These are phyloP conservation scores for Argya squamiceps DNA, from an alignment of 2,797 vertebrate species.

Conservation along the genomic window DNA sequence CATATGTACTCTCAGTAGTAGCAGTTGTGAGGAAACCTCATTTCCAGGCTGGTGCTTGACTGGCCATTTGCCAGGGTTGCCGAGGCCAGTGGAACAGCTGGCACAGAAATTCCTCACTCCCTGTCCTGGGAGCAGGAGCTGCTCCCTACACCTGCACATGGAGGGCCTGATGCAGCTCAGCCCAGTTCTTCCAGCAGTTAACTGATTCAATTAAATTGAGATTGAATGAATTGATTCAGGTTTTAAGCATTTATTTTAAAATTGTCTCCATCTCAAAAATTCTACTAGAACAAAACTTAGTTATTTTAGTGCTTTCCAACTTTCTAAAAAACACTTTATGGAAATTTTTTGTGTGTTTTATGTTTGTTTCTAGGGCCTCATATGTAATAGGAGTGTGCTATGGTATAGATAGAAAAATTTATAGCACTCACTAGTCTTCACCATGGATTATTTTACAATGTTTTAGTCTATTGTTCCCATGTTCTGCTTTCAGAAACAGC, in stretches of 20 bases:
- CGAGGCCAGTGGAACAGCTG: not conserved
- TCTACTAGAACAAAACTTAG: not conserved
- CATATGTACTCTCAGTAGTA: fast-evolving
- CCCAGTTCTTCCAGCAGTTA: not conserved
- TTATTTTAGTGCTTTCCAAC: not conserved
- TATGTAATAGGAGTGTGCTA: not conserved
- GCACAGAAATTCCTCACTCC: not conserved
- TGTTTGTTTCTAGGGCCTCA: not conserved
- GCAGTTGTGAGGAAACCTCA: not conserved
- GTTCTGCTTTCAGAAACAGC: not conserved
- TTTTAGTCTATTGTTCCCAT: not conserved
- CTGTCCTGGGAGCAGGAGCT: not conserved
- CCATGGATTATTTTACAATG: not conserved
- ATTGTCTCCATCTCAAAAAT: not conserved
- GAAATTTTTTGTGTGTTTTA: not conserved
- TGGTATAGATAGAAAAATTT: not conserved
- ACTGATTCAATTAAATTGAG: not conserved
- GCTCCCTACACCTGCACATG: not conserved
- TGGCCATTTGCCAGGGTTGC: not conserved
- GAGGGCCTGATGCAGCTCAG: not conserved
- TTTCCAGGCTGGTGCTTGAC: not conserved
- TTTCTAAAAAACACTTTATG: not conserved
- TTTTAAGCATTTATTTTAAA: not conserved
- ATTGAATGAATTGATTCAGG: not conserved
- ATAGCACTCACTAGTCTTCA: not conserved